Conservation (phyloP, 2,888 invertebrate genomes). For the Tillus elongatus region DNA sequence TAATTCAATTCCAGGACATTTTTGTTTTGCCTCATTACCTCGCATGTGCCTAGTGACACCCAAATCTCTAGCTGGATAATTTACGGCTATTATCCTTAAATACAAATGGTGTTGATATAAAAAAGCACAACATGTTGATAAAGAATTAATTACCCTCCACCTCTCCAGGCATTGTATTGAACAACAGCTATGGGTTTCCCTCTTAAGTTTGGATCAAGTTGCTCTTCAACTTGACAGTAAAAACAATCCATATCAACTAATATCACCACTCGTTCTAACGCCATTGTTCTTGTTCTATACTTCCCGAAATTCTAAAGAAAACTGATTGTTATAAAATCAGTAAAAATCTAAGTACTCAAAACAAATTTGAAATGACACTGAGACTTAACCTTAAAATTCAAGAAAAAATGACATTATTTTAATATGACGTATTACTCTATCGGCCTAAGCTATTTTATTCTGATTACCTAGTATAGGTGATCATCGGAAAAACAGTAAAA, state of each 20-base stretch:
- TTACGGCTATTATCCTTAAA: slow-evolving; percentile 90
- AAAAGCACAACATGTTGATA: slow-evolving; percentile 5
- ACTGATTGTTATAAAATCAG: no score
- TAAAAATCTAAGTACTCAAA: no score
- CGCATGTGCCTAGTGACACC: slow-evolving; percentile 89
- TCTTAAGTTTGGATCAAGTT: slow-evolving; percentile 67
- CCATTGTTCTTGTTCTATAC: no score
- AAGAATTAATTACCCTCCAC: slow-evolving; percentile 70
- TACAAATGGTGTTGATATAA: slow-evolving; percentile 21
- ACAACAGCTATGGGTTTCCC: slow-evolving; percentile 94
- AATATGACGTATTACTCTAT: no score
- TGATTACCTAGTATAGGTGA: no score
- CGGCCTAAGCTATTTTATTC: no score
- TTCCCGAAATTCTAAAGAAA: no score
- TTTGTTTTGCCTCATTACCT: slow-evolving; percentile 80
- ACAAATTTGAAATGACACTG: no score
- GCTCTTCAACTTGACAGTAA: slow-evolving; percentile 97
- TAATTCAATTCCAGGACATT: slow-evolving; percentile 79
- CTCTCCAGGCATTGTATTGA: slow-evolving; percentile 89
- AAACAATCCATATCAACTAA: slow-evolving; percentile 99
- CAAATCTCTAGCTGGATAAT: slow-evolving; percentile 85
- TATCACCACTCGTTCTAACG: slow-evolving; percentile 64
- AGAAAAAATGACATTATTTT: no score
- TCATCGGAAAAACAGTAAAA: no score
- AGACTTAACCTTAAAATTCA: no score